These are phyloP conservation scores for Drosophila nigricruria DNA, from an alignment of 2,888 invertebrate species.

Conservation along the genomic window DNA sequence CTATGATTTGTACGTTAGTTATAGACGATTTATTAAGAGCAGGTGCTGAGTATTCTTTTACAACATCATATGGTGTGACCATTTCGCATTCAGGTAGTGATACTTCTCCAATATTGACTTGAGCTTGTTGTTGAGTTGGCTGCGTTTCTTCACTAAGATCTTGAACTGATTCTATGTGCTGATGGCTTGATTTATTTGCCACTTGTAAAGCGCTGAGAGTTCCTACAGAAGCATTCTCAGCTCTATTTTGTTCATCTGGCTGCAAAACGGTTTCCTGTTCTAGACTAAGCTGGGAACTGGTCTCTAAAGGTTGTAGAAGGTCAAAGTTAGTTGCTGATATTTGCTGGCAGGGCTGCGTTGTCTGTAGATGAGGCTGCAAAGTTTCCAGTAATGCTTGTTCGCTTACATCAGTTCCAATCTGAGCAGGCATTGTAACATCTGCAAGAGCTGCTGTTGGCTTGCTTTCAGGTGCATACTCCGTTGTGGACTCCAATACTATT, in stretches of 20 bases:
- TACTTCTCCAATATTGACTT: conserved; percentile 84
- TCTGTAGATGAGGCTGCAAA: conserved; percentile 34
- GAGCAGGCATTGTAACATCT: conserved; percentile 52
- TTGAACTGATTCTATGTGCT: conserved; percentile 87
- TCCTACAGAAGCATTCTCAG: conserved; percentile 54
- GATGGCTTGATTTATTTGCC: conserved; percentile 87
- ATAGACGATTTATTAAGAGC: conserved; percentile 43
- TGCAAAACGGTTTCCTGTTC: conserved; percentile 73
- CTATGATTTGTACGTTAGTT: conserved; percentile 57
- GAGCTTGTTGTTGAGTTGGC: conserved; percentile 81
- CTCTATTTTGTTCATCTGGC: conserved; percentile 20
- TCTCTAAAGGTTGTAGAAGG: conserved; percentile 67
- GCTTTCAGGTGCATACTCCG: conserved; percentile 31
- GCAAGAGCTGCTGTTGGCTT: conserved; percentile 59
- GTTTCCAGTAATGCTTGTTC: conserved; percentile 72
- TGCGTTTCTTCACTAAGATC: conserved; percentile 25
- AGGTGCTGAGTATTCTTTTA: conserved; percentile 75
- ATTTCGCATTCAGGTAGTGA: conserved; percentile 75
- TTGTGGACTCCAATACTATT: conserved; percentile 64
- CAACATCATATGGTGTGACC: conserved; percentile 76
- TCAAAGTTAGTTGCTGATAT: conserved; percentile 48
- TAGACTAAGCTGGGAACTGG: conserved; percentile 53
- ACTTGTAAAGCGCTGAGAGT: conserved; percentile 86
- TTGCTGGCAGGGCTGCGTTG: conserved; percentile 55
- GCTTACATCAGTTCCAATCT: conserved; percentile 50